Percentiles rank a stretch among this genome's conserved stretches.
These are phyloP conservation scores for Ashinkailepas kermadecensis DNA, from an alignment of 2,888 invertebrate species.

Conservation along the genomic window DNA sequence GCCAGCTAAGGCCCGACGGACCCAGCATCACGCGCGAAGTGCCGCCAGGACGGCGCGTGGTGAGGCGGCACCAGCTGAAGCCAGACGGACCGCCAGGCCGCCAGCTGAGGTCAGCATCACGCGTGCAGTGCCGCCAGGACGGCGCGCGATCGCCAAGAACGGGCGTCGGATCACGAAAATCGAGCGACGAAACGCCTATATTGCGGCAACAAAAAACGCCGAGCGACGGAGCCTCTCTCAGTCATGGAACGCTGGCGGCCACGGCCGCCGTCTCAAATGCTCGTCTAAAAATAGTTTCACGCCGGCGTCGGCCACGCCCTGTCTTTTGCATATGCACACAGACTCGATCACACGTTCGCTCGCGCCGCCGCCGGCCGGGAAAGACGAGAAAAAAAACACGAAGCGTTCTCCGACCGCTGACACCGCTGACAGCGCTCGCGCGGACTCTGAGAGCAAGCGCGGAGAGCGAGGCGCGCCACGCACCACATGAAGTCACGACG, in stretches of 20 bases:
- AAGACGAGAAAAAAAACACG: neutral
- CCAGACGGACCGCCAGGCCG: neutral
- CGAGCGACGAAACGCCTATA: neutral
- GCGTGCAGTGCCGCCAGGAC: neutral
- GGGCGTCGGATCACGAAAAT: neutral
- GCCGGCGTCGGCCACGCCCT: neutral
- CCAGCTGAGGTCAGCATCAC: neutral
- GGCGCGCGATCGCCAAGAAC: neutral
- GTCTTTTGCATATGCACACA: neutral
- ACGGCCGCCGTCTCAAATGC: neutral
- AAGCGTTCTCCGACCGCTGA: neutral
- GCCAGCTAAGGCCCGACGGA: too few relatives aligned
- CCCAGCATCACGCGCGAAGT: neutral
- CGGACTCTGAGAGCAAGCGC: neutral
- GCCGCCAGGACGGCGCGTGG: neutral
- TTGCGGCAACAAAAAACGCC: neutral
- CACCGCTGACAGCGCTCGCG: neutral
- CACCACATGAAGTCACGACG: too few relatives aligned
- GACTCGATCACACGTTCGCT: neutral
- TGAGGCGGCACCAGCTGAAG: neutral
- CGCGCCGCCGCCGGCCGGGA: neutral
- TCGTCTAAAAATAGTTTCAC: conserved; percentile 11
- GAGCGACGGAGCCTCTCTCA: neutral
- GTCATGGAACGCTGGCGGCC: neutral
- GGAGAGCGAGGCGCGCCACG: too few relatives aligned